phyloP scores from a whole-genome alignment of 2,797 vertebrate genomes.

The Oryzias sinensis region DNA sequence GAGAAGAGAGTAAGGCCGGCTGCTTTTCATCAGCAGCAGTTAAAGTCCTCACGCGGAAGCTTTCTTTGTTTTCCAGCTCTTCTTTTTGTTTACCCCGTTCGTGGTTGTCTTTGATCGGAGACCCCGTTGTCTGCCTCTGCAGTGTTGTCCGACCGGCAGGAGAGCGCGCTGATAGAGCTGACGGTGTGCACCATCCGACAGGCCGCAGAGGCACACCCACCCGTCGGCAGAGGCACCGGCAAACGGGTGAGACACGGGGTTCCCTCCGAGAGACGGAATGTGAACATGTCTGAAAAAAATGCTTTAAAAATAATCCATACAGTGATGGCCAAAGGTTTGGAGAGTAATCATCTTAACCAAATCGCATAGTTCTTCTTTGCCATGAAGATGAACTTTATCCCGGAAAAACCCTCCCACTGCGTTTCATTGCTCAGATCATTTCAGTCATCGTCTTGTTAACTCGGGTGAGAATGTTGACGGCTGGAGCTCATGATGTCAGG shows the following conservation, averaged over 20 bases:
- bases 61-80: neutral
- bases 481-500: too few relatives aligned
- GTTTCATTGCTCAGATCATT: too few relatives aligned
- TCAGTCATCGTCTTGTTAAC: too few relatives aligned
- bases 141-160: constrained; percentile 96
- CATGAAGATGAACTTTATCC: too few relatives aligned
- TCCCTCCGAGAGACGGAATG: too few relatives aligned
- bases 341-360: too few relatives aligned
- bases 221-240: constrained; percentile 96
- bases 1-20: constrained; percentile 88
- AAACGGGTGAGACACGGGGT: constrained; percentile 83
- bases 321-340: too few relatives aligned
- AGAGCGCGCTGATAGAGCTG: constrained; percentile 95
- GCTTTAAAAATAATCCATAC: too few relatives aligned
- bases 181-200: constrained; percentile 97
- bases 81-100: constrained; percentile 3
- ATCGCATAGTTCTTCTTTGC: too few relatives aligned
- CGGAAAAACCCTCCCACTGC: too few relatives aligned
- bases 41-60: constrained; percentile 17
- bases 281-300: too few relatives aligned
- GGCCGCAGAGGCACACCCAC: constrained; percentile 96
- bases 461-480: too few relatives aligned
- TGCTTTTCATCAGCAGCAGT: constrained; percentile 2
- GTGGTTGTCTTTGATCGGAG: neutral
- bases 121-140: constrained; percentile 9